These are phyloP conservation scores for Campopleginae sp. DNA, from an alignment of 2,888 invertebrate species.

Conservation along the genomic window DNA sequence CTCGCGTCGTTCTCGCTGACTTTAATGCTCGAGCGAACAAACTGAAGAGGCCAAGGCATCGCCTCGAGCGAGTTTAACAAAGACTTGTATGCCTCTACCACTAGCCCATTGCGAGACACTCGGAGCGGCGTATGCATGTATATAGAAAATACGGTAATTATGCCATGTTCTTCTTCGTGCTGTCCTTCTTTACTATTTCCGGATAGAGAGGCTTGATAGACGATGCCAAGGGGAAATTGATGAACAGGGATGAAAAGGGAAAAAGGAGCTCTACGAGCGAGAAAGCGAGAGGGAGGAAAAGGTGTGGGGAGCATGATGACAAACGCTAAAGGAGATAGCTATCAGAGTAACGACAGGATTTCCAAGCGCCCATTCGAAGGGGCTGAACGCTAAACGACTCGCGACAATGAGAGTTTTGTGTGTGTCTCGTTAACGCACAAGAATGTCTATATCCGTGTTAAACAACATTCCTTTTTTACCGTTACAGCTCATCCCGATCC, in stretches of 20 bases:
- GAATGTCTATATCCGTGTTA: conserved; percentile 19
- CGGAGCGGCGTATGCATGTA: conserved; percentile 19
- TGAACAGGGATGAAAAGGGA: conserved; percentile 13
- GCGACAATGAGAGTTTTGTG: conserved; percentile 32
- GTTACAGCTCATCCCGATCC: conserved; percentile 7
- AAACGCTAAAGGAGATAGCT: conserved; percentile 12
- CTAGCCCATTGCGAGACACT: conserved; percentile 20
- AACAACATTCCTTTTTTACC: neutral
- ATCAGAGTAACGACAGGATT: conserved; percentile 29
- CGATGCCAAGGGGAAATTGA: conserved; percentile 27
- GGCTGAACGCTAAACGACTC: conserved; percentile 49
- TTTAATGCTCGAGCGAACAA: conserved; percentile 37
- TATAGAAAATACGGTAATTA: conserved; percentile 51
- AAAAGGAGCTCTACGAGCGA: neutral
- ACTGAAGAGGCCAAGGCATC: conserved; percentile 46
- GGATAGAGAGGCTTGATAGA: conserved; percentile 18
- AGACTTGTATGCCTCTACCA: conserved; percentile 24
- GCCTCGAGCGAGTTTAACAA: conserved; percentile 62
- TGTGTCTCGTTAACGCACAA: conserved; percentile 32
- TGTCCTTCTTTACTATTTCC: conserved; percentile 27
- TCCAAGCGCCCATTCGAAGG: conserved; percentile 55
- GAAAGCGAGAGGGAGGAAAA: conserved; percentile 7
- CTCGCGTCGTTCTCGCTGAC: conserved; percentile 42
- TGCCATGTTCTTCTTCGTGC: conserved; percentile 47
- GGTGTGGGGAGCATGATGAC: neutral